Evolutionary conservation across 2,888 invertebrate species (phyloP).

Genomic region (Heliconius charithonia): DNA sequence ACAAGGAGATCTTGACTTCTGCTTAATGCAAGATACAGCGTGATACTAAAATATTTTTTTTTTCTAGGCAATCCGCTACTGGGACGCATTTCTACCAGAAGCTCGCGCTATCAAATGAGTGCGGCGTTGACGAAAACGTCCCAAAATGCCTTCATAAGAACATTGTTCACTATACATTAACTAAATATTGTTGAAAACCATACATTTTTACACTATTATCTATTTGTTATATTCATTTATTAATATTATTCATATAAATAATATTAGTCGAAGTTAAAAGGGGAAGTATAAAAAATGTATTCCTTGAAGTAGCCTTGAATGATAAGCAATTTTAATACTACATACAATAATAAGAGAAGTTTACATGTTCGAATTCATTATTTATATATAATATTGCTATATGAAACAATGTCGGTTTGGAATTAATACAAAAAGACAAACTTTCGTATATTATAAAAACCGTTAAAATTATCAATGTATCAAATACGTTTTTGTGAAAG

Average conservation of each 20-base stretch:
- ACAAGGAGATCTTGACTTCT: too few species aligned
- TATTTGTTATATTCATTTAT: background rate
- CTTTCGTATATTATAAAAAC: background rate
- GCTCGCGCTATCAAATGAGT: conserved; percentile 95
- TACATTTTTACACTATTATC: conserved; percentile 10
- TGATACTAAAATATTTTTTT: background rate
- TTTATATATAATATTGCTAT: background rate
- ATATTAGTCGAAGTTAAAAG: background rate
- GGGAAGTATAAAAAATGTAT: background rate
- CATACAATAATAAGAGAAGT: background rate
- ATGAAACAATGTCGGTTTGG: background rate
- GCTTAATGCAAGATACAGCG: background rate
- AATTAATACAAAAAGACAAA: background rate
- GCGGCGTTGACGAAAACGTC: conserved; percentile 54
- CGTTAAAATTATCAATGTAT: too few species aligned
- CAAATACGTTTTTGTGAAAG: too few species aligned
- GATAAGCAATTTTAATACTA: conserved; percentile 6
- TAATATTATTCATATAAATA: conserved; percentile 3
- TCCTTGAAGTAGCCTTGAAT: background rate
- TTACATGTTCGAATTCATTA: background rate
- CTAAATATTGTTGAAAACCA: conserved; percentile 14
- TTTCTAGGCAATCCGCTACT: conserved; percentile 93
- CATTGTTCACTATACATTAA: conserved; percentile 35
- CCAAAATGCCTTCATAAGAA: conserved; percentile 42
- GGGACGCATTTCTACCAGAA: conserved; percentile 98